These are phyloP conservation scores for Papio anubis DNA, from an alignment of 2,113 vertebrate species.

Conservation along the genomic window DNA sequence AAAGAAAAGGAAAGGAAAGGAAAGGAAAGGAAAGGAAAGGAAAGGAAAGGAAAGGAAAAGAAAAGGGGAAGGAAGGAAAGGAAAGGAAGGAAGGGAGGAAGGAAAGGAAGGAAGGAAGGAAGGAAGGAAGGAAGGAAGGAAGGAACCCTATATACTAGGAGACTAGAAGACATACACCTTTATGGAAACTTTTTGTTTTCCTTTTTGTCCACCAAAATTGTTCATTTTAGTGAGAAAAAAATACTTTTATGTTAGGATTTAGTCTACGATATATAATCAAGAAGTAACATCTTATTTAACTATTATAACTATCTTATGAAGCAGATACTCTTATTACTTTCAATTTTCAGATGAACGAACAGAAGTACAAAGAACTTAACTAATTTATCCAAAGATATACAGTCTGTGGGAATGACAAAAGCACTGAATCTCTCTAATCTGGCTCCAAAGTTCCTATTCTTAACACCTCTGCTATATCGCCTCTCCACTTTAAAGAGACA, in stretches of 20 bases:
- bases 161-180: not conserved
- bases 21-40: too few species aligned
- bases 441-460: not conserved
- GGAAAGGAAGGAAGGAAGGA: too few species aligned
- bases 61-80: rapidly evolving
- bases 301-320: not conserved
- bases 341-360: not conserved
- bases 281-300: not conserved
- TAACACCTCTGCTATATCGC: not conserved
- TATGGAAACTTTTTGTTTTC: not conserved
- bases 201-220: not conserved
- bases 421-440: not conserved
- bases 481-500: not conserved
- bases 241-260: not conserved
- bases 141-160: not conserved
- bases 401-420: not conserved
- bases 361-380: not conserved
- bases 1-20: too few species aligned
- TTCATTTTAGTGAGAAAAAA: slow-evolving; percentile 2
- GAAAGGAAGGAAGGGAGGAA: too few species aligned
- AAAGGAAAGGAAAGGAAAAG: rapidly evolving
- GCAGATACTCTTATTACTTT: not conserved
- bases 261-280: not conserved
- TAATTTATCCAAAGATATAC: not conserved
- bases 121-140: too few species aligned